phyloP scores from a whole-genome alignment of 2,888 invertebrate genomes.

The Standfussiana lucernea region DNA sequence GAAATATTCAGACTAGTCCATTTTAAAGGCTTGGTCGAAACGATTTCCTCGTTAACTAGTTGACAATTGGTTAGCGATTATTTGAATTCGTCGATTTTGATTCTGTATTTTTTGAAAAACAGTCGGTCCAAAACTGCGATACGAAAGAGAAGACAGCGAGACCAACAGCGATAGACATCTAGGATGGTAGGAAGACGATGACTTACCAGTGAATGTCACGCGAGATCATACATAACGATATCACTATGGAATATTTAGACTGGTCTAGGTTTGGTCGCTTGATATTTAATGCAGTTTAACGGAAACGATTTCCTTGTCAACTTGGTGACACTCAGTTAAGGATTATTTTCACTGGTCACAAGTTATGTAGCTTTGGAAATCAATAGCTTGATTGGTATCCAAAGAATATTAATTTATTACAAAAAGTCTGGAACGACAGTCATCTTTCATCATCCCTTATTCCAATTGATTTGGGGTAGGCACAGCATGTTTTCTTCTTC shows the following conservation, averaged over 20 bases:
- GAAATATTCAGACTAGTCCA: slow-evolving; percentile 36
- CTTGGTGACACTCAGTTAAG: background rate
- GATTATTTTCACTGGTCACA: background rate
- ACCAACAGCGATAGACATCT: slow-evolving; percentile 57
- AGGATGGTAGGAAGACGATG: slow-evolving; percentile 53
- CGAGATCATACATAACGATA: slow-evolving; percentile 24
- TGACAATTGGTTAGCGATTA: background rate
- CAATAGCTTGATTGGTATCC: background rate
- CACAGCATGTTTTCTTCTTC: background rate
- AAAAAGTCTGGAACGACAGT: background rate
- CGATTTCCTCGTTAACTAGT: slow-evolving; percentile 6
- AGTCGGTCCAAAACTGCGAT: background rate
- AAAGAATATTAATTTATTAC: background rate
- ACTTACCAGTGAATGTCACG: slow-evolving; percentile 63
- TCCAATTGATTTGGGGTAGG: background rate
- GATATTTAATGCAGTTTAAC: background rate
- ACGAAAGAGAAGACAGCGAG: slow-evolving; percentile 35
- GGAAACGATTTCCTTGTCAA: background rate
- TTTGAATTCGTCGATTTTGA: background rate
- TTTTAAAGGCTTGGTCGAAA: slow-evolving; percentile 13
- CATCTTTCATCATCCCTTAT: background rate
- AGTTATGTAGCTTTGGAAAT: background rate
- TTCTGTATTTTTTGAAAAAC: background rate
- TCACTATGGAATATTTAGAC: slow-evolving; percentile 45
- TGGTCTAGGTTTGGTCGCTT: background rate